phyloP scores from a whole-genome alignment of 1,140 invertebrate species.

The Hyles vespertilio region DNA sequence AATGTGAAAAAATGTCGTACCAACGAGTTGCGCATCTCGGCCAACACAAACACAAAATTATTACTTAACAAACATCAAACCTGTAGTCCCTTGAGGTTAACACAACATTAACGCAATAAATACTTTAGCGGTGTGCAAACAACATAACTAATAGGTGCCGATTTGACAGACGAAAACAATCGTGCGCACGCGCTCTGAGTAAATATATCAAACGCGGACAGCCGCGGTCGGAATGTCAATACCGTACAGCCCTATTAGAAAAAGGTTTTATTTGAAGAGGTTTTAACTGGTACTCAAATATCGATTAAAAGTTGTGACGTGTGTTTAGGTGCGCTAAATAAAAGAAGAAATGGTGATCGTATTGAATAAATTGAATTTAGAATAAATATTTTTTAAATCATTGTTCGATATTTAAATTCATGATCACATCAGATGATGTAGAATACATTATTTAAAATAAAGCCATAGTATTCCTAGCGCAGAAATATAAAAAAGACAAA shows the following conservation, averaged over 20 bases:
- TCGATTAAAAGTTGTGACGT: too few relatives aligned
- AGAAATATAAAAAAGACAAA: too few relatives aligned
- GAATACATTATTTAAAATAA: too few relatives aligned
- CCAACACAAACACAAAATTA: slow-evolving; percentile 58
- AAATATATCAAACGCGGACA: slow-evolving; percentile 36
- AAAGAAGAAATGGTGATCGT: too few relatives aligned
- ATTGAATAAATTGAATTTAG: too few relatives aligned
- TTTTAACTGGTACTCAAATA: too few relatives aligned
- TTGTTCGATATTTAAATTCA: too few relatives aligned
- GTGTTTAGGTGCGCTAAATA: too few relatives aligned
- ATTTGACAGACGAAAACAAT: slow-evolving; percentile 55
- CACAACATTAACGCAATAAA: slow-evolving; percentile 66
- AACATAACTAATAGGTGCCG: slow-evolving; percentile 60
- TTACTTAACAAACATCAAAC: slow-evolving; percentile 68
- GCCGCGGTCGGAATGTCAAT: slow-evolving; percentile 2
- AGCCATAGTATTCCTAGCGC: too few relatives aligned
- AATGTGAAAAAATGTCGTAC: slow-evolving; percentile 8
- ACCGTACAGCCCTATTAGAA: not conserved
- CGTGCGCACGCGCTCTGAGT: slow-evolving; percentile 39
- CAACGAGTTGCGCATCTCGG: slow-evolving; percentile 26
- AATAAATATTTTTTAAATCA: too few relatives aligned
- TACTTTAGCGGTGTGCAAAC: slow-evolving; percentile 55
- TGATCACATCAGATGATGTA: too few relatives aligned
- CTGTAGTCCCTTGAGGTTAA: slow-evolving; percentile 70
- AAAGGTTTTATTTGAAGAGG: not conserved